Conservation (phyloP, 1,140 invertebrate species). For the Drosophila bipectinata region DNA sequence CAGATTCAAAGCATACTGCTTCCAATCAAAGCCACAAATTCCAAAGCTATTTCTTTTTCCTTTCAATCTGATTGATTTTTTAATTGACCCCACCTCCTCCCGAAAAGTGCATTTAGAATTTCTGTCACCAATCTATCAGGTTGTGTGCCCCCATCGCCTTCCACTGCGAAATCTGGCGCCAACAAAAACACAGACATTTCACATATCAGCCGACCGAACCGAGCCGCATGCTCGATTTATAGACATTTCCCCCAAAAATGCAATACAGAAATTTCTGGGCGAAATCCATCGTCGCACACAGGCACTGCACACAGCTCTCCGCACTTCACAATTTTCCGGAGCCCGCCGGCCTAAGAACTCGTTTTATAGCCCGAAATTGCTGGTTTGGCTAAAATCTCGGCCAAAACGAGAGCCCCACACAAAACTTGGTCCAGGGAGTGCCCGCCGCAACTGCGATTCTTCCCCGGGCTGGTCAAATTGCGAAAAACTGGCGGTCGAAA, state of each 20-base stretch:
- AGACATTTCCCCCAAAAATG: constrained; percentile 45
- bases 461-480: constrained; percentile 20
- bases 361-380: constrained; percentile 36
- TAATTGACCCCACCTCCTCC: constrained; percentile 17
- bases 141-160: background rate
- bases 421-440: constrained; percentile 1
- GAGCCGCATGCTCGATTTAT: constrained; percentile 38
- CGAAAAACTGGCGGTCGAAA: constrained; percentile 21
- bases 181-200: constrained; percentile 38
- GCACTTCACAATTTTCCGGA: constrained; percentile 16
- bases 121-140: constrained; percentile 49
- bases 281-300: constrained; percentile 35
- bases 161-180: constrained; percentile 9
- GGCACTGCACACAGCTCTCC: constrained; percentile 4
- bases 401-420: constrained; percentile 30
- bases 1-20: background rate
- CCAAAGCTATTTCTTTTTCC: background rate
- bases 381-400: constrained; percentile 40
- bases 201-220: constrained; percentile 15
- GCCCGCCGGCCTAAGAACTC: constrained; percentile 30
- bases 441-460: constrained; percentile 17
- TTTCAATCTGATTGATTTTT: constrained; percentile 10
- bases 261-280: constrained; percentile 32
- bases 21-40: background rate
- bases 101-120: constrained; percentile 35